These are phyloP conservation scores for Sphaerodactylus townsendi DNA, from an alignment of 2,113 vertebrate species.

Conservation along the genomic window DNA sequence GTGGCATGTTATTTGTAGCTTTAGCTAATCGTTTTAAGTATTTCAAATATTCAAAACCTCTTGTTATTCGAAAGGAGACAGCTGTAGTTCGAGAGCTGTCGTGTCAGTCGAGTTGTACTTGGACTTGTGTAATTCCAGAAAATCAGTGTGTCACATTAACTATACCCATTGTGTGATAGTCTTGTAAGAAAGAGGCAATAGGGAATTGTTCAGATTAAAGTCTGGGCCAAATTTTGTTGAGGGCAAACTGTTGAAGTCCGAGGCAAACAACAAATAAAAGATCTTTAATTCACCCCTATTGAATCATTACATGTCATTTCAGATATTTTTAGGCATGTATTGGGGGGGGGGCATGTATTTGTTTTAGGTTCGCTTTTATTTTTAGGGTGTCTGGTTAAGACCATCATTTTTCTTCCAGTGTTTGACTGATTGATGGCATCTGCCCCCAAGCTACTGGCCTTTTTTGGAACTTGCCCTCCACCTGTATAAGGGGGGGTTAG, in stretches of 20 bases:
- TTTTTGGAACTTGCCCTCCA: too few species aligned
- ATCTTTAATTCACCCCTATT: neutral
- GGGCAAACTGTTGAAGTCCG: neutral
- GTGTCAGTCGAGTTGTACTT: neutral
- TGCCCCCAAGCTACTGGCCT: too few species aligned
- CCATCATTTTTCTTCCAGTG: too few species aligned
- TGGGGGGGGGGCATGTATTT: too few species aligned
- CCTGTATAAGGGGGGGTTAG: too few species aligned
- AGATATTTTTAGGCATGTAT: too few species aligned
- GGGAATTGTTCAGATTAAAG: neutral
- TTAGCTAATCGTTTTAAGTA: slow-evolving; percentile 22
- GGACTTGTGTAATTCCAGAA: neutral
- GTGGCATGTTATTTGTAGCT: slow-evolving; percentile 39
- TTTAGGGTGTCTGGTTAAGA: too few species aligned
- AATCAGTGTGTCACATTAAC: neutral
- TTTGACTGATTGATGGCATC: too few species aligned
- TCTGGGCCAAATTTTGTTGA: neutral
- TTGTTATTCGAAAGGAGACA: slow-evolving; percentile 39
- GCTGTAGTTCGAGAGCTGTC: neutral
- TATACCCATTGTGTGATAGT: neutral
- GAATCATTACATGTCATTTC: too few species aligned
- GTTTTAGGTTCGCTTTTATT: too few species aligned
- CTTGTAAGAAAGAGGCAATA: neutral
- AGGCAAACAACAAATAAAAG: neutral
- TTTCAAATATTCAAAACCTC: slow-evolving; percentile 48